Conservation (phyloP, 1,140 invertebrate species). For the Zaprionus capensis region DNA sequence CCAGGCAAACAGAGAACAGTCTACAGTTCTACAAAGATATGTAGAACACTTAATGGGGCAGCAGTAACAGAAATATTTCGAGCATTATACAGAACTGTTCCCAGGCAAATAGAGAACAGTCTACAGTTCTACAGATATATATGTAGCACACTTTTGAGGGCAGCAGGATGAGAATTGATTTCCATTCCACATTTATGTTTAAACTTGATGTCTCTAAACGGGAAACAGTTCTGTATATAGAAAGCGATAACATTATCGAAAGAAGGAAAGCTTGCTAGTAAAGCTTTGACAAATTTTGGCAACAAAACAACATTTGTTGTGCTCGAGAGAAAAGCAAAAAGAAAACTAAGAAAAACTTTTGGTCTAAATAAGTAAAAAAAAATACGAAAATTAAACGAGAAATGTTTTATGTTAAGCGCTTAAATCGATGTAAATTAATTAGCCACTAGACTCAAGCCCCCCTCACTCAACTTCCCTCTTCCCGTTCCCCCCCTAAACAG, state of each 20-base stretch:
- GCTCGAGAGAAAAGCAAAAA: conserved; percentile 54
- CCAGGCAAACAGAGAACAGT: not conserved
- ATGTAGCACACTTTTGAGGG: not conserved
- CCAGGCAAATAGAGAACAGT: not conserved
- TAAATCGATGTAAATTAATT: conserved; percentile 73
- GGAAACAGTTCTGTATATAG: not conserved
- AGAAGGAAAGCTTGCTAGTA: conserved; percentile 6
- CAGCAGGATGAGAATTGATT: conserved; percentile 1
- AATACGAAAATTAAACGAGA: conserved; percentile 28
- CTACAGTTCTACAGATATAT: not conserved
- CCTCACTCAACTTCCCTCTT: not conserved
- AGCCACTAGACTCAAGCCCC: conserved; percentile 41
- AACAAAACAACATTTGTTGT: conserved; percentile 58
- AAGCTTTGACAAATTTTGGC: conserved; percentile 40
- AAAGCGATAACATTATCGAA: conserved; percentile 15
- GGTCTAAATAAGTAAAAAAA: conserved; percentile 28
- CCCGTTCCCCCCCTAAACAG: conserved; percentile 29
- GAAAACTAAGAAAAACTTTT: conserved; percentile 27
- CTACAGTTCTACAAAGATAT: not conserved
- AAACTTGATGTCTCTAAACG: not conserved
- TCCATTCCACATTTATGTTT: conserved; percentile 1
- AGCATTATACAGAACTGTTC: not conserved
- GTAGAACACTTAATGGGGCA: not conserved
- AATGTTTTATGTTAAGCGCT: conserved; percentile 74
- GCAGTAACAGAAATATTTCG: not conserved